Evolutionary conservation across 64 coral and sea anemone species (phyloP).

Genomic region (Acropora yongei): DNA sequence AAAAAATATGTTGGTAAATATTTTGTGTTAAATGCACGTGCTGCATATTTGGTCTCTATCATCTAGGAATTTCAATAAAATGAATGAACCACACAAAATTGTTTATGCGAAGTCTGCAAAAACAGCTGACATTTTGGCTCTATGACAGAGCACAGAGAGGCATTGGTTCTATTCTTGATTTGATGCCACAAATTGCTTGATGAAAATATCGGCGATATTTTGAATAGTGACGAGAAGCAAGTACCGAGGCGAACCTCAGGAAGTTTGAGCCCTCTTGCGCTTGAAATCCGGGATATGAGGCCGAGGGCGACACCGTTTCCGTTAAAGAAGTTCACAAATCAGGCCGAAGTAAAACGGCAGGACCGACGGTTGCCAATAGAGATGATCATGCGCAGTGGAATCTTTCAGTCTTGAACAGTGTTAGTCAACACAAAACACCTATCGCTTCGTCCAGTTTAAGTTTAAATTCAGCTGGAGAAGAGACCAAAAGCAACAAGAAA

Average conservation of each 20-base stretch:
- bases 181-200: background rate
- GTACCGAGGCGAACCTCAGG: background rate
- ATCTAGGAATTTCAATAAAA: too few relatives aligned
- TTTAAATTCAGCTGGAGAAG: background rate
- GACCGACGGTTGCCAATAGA: background rate
- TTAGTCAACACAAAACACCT: background rate
- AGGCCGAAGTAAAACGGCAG: background rate
- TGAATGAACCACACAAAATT: too few relatives aligned
- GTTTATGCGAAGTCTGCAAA: too few relatives aligned
- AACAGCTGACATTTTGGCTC: too few relatives aligned
- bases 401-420: background rate
- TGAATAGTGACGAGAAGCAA: conserved; percentile 77
- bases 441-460: conserved; percentile 25
- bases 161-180: too few relatives aligned
- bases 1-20: too few relatives aligned
- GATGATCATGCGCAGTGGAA: background rate
- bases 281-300: background rate
- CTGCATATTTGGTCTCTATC: too few relatives aligned
- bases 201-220: conserved; percentile 77
- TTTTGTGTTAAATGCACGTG: too few relatives aligned
- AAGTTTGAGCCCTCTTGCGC: background rate
- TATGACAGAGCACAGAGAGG: too few relatives aligned
- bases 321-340: background rate
- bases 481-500: background rate
- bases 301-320: background rate